These are phyloP conservation scores for Megalonaias nervosa DNA, from an alignment of 1,140 invertebrate species.

Conservation along the genomic window DNA sequence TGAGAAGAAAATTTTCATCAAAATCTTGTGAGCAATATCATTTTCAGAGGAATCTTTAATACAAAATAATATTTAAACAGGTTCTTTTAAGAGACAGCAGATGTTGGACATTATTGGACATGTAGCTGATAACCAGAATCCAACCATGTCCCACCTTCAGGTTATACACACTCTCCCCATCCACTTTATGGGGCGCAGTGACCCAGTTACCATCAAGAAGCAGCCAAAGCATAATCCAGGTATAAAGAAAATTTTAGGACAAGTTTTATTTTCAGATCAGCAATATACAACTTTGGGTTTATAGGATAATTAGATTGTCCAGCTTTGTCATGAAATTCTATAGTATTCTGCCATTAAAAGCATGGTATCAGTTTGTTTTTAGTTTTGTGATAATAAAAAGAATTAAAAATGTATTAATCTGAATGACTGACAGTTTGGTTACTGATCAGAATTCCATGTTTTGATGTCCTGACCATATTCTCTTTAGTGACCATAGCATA, in stretches of 20 bases:
- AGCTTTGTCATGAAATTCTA: too few species aligned
- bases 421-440: too few species aligned
- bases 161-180: slow-evolving; percentile 62
- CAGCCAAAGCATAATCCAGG: slow-evolving; percentile 66
- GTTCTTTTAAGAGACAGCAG: slow-evolving; percentile 64
- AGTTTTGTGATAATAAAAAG: too few species aligned
- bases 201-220: slow-evolving; percentile 58
- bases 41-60: background rate
- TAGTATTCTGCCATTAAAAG: too few species aligned
- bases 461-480: too few species aligned
- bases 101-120: slow-evolving; percentile 65
- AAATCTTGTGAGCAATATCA: background rate
- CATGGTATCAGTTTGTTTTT: too few species aligned
- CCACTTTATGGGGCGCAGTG: slow-evolving; percentile 56
- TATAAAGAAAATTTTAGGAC: slow-evolving; percentile 16
- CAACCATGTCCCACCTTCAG: slow-evolving; percentile 52
- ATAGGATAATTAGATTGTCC: too few species aligned
- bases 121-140: slow-evolving; percentile 63
- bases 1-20: background rate
- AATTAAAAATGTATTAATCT: too few species aligned
- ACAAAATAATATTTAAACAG: slow-evolving; percentile 37
- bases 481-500: too few species aligned
- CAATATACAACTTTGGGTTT: too few species aligned
- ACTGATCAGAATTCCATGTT: too few species aligned
- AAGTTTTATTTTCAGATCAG: background rate